A percentile compares a stretch with the other conserved stretches of the same genome.
Conservation (phyloP, 2,888 invertebrate genomes). For the Troides helena region DNA sequence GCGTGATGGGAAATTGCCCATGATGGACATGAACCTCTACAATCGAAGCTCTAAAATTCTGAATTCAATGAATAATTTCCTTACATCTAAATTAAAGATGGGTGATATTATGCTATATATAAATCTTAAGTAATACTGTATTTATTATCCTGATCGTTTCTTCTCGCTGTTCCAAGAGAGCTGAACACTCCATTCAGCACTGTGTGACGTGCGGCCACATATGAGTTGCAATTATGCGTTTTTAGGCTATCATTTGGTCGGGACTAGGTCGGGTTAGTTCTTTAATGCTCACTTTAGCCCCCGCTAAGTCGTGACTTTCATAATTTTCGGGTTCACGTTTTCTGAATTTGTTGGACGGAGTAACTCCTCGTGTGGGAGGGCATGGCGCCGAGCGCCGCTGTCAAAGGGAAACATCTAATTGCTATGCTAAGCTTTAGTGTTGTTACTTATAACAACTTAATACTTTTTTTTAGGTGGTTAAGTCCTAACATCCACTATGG, state of each 20-base stretch:
- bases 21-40: too few species aligned
- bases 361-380: slow-evolving; percentile 31
- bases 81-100: too few species aligned
- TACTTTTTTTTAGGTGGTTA: neutral
- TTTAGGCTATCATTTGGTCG: slow-evolving; percentile 61
- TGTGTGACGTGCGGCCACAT: slow-evolving; percentile 42
- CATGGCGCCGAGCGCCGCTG: slow-evolving; percentile 32
- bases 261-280: slow-evolving; percentile 48
- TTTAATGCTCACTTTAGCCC: slow-evolving; percentile 50
- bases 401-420: slow-evolving; percentile 25
- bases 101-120: too few species aligned
- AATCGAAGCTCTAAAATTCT: too few species aligned
- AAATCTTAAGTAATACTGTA: too few species aligned
- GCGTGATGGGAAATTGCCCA: too few species aligned
- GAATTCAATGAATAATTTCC: too few species aligned
- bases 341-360: slow-evolving; percentile 50
- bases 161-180: neutral
- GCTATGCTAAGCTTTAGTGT: neutral
- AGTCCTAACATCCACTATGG: neutral
- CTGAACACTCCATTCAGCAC: slow-evolving; percentile 25
- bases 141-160: too few species aligned
- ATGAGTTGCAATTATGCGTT: slow-evolving; percentile 54
- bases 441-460: neutral
- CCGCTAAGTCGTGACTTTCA: slow-evolving; percentile 58
- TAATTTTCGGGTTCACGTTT: slow-evolving; percentile 50